Evolutionary conservation across 2,888 invertebrate genomes (phyloP), one percentile per base, ranked within the genome.

Genomic region (Athripsodes cinereus): DNA sequence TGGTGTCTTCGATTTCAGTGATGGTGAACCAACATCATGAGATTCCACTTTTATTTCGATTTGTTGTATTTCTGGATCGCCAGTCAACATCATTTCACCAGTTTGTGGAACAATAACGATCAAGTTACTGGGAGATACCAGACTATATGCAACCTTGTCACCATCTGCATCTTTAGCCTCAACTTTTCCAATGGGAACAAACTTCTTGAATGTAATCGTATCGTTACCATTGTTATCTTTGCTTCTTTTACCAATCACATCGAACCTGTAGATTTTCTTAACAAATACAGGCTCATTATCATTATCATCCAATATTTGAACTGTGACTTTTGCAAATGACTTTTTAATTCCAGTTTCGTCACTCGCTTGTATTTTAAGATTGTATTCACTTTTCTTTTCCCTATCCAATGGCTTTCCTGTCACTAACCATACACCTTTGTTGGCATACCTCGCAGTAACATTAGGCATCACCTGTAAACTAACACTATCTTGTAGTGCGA

Each of bases 41-140:
- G 93, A 92, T 66, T 90, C 82, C 2, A 93, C 87, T 63, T 85
- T 81, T 50, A 95, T 70, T 66, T 89, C 84, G 51, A 85, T 79
- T 66, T 86, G 85, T 62, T 77, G 81, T 55, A 82, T 78, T 6
- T 84, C 81, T 1, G 91, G 92, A 67, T 91, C 90, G 20, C 87
- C 89, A 16, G 87, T 88, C 51, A 95, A 72, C 67, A 95, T 84
- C 18, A 97, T 75, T 70, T 93, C 92, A 0, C 96, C 96, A 1
- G 94, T 93, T 74, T 93, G 93, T 0, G 96, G 95, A 2, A 96
- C 92, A 64, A 96, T 90, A 13, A 94, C 90, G 46, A 92, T 86
- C 65, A 90, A 79, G 68, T 90, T 90, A 64, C 87, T 91, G 11
- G 91, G 90, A 2, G 88, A 84, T 56, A 85, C 82, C 55, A 96